Evolutionary conservation across 1,140 invertebrate genomes (phyloP).

Genomic region (Drosophila repleta): DNA sequence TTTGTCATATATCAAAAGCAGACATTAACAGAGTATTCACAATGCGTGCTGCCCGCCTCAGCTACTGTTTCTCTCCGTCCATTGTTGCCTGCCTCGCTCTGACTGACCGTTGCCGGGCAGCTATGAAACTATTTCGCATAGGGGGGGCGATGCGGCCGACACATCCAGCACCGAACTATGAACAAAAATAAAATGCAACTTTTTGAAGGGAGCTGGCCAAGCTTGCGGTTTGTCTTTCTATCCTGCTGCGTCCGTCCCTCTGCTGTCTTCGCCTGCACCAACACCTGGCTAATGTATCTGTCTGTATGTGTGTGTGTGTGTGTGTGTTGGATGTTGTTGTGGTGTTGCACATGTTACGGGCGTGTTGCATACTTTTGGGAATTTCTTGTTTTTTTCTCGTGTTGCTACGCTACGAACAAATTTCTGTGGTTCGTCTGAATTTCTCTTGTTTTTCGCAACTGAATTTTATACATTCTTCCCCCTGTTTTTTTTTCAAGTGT

Average conservation of each 20-base stretch:
- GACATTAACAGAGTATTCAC: no score
- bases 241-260: constrained; percentile 6
- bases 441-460: constrained; percentile 8
- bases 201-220: constrained; percentile 43
- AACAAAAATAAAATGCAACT: constrained; percentile 43
- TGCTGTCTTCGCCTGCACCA: constrained; percentile 40
- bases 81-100: constrained; percentile 29
- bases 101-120: constrained; percentile 55
- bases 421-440: constrained; percentile 47
- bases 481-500: neutral
- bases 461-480: constrained; percentile 1
- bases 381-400: constrained; percentile 11
- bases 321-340: constrained; percentile 1
- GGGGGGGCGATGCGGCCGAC: constrained; percentile 27
- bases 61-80: no score
- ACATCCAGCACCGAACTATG: constrained; percentile 9
- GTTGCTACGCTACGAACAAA: constrained; percentile 20
- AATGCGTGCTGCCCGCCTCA: neutral
- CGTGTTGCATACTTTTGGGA: constrained; percentile 49
- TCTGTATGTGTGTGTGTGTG: constrained; percentile 8
- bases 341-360: constrained; percentile 14
- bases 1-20: neutral
- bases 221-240: constrained; percentile 42
- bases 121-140: constrained; percentile 80
- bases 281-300: constrained; percentile 52